Base-by-base conservation (phyloP, 2,888 invertebrate species). In the Meteorus colon region DNA sequence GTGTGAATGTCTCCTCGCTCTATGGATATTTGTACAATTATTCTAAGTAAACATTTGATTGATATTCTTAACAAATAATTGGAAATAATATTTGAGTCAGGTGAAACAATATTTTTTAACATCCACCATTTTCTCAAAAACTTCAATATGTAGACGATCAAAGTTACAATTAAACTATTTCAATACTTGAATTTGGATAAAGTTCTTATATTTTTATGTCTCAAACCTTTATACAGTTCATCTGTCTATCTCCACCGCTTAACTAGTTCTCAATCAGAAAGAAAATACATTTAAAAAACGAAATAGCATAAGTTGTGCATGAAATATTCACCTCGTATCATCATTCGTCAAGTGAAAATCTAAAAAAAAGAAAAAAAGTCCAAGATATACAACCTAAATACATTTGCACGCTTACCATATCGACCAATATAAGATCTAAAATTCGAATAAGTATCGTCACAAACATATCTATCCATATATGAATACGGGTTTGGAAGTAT, bases 11-110 rank as follows among this genome's bases (percentile, higher is more conserved):
- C 29, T 81, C 78, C 77, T 81, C 77, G 82, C 76, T 83, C 86
- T 86, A 82, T 82, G 84, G 85, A 86, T 82, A 79, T 87, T 85
- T 86, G 83, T 87, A 88, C 86, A 87, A 82, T 84, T 80, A 84
- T 77, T 78, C 79, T 65, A 65, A n/a, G n/a, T 65, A 65, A 37
- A 34, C 37, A 37, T 41, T 29, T 29, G 14, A n/a, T 67, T 55
- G 16, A 81, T 81, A 79, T 80, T 70, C 81, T 80, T 84, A 84
- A 83, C 79, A 84, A 85, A 84, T 83, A 81, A 86, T 84, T 79
- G 73, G 77, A 81, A 81, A 81, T 80, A 84, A 85, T 80, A 79
- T 81, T 82, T 74, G 77, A 80, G 77, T 19, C 78, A 78, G 69
- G 67, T 55, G 19, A 79, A 79, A 79, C 78, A 12, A 65, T 68